Evolutionary conservation across 2,888 invertebrate genomes (phyloP), one percentile per base, ranked within the genome.

Genomic region (Melanotus villosus): DNA sequence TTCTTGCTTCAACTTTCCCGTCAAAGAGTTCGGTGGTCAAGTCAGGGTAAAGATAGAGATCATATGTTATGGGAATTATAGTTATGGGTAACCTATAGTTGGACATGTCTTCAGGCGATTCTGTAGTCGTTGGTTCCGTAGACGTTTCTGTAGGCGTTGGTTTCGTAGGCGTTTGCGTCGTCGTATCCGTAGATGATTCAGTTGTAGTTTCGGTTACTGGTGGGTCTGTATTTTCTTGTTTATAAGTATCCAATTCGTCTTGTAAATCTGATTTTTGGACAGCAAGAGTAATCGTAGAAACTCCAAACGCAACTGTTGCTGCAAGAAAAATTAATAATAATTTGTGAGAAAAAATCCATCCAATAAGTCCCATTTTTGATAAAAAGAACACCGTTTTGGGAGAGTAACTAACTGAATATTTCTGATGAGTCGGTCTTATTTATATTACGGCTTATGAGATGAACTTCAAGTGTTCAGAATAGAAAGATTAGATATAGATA

Each of bases 11-110:
- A 0, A 90, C 88, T 57, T 83, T 85, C 93, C 94, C 45, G 72
- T 77, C 75, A 89, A 91, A 9, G 77, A 80, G 67, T 87, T 88
- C 77, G 1, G 87, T 80, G 71, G 87, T 83, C 70, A 92, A 84
- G 76, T 93, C 84, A 0, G 95, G 94, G 79, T 88, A 85, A 30
- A 95, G 83, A 56, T 85, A 86, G 2, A 95, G 84, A 75, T 91
- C 89, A 80, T 95, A 95, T 70, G 89, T 87, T 14, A 82, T 77
- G 0, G 95, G 94, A 26, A 84, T 79, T 0, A 92, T 83, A 38
- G 87, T 80, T 32, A 82, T 83, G 0, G 92, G 90, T 9, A 95
- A 82, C 5, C 90, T 83, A 68, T 87, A 85, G 63, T 86, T 81
- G 16, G 76, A 73, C 80, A 81, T 81, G 34, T 72, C 41, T 23